phyloP scores from a whole-genome alignment of 35 echinoderm and acorn worm genomes.

The Acanthaster planci region DNA sequence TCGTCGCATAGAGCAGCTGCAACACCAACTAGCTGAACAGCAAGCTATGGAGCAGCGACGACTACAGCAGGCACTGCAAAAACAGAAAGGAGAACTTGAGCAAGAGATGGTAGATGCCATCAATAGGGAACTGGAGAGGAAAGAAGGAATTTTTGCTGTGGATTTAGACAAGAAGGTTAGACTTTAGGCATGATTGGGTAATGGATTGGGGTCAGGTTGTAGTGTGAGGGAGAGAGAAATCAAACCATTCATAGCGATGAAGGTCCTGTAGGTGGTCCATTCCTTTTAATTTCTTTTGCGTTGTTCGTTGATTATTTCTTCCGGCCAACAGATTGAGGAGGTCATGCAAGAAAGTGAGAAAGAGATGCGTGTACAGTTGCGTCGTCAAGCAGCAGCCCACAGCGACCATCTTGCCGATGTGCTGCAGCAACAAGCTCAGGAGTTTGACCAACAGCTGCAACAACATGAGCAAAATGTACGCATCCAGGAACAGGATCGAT shows the following conservation, averaged over 20 bases:
- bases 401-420: conserved; percentile 94
- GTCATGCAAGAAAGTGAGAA: conserved; percentile 59
- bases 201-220: not conserved
- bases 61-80: conserved; percentile 60
- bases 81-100: conserved; percentile 64
- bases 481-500: conserved; percentile 69
- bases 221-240: too few relatives aligned
- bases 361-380: conserved; percentile 77
- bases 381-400: conserved; percentile 89
- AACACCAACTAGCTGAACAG: conserved; percentile 86
- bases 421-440: conserved; percentile 67
- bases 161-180: conserved; percentile 73
- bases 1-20: conserved; percentile 87
- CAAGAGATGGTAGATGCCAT: conserved; percentile 50
- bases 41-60: conserved; percentile 82
- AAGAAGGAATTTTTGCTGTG: conserved; percentile 61
- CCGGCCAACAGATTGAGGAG: conserved; percentile 57
- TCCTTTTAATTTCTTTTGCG: not conserved
- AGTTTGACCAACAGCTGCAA: conserved; percentile 56
- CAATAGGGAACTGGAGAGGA: conserved; percentile 68
- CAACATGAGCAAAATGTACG: conserved; percentile 53
- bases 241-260: not conserved
- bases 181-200: not conserved
- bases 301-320: not conserved
- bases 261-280: not conserved